These are phyloP conservation scores for Geococcyx californianus DNA, from an alignment of 2,113 vertebrate genomes.

Conservation along the genomic window DNA sequence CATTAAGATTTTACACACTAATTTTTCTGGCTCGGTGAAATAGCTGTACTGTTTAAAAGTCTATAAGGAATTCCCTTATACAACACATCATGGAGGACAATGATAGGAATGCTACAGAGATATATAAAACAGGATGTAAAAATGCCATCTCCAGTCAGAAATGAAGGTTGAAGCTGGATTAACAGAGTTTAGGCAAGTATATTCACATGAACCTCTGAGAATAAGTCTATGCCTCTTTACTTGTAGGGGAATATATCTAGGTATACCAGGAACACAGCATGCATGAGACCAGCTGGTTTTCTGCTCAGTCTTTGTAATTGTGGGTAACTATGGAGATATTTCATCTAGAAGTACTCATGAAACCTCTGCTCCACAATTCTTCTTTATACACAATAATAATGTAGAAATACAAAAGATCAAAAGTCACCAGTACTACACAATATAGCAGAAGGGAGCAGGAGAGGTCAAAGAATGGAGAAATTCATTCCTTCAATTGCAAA, in stretches of 20 bases:
- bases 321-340: not conserved
- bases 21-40: not conserved
- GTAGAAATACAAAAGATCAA: not conserved
- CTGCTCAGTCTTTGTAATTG: not conserved
- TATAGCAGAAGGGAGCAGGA: not conserved
- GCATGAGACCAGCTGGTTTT: not conserved
- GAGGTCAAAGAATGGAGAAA: not conserved
- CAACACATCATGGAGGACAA: not conserved
- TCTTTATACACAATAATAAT: not conserved
- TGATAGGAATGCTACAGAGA: not conserved
- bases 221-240: not conserved
- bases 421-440: not conserved
- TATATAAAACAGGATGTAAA: not conserved
- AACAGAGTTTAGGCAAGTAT: not conserved
- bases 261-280: not conserved
- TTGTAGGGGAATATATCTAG: not conserved
- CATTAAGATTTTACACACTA: not conserved
- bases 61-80: not conserved
- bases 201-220: not conserved
- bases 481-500: not conserved
- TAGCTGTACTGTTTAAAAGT: not conserved
- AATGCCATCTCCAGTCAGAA: not conserved
- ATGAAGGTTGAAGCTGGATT: not conserved
- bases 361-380: not conserved
- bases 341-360: not conserved